Conservation (phyloP, 2,888 invertebrate species). For the Lasioglossum calceatum region DNA sequence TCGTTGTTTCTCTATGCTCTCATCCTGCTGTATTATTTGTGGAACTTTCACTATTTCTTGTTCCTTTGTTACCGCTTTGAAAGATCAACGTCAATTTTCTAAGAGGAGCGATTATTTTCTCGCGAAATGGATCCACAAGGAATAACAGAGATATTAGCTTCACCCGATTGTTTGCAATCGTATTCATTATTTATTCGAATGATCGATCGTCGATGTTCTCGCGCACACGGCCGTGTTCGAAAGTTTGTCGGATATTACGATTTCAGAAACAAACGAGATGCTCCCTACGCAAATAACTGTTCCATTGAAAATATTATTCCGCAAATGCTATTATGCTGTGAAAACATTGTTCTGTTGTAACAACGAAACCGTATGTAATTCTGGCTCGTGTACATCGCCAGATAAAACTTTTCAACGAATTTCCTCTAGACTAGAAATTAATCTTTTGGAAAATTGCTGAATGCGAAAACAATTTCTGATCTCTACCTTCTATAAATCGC, state of each 20-base stretch:
- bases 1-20: too few relatives aligned
- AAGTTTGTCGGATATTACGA: background rate
- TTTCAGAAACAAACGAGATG: background rate
- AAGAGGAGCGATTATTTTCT: background rate
- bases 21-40: background rate
- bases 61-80: background rate
- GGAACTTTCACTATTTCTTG: background rate
- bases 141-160: background rate
- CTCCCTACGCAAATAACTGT: background rate
- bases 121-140: background rate
- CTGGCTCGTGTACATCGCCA: background rate
- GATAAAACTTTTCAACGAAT: background rate
- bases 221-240: background rate
- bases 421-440: background rate
- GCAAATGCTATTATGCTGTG: background rate
- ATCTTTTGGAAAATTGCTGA: background rate
- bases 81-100: background rate
- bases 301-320: slow-evolving; percentile 1
- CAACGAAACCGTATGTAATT: too few relatives aligned
- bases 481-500: background rate
- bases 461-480: background rate
- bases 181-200: background rate
- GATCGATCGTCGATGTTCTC: background rate
- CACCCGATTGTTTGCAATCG: background rate
- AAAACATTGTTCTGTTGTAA: background rate